Evolutionary conservation across 92 coral and sea anemone genomes (phyloP).

Genomic region (Nematostella vectensis): DNA sequence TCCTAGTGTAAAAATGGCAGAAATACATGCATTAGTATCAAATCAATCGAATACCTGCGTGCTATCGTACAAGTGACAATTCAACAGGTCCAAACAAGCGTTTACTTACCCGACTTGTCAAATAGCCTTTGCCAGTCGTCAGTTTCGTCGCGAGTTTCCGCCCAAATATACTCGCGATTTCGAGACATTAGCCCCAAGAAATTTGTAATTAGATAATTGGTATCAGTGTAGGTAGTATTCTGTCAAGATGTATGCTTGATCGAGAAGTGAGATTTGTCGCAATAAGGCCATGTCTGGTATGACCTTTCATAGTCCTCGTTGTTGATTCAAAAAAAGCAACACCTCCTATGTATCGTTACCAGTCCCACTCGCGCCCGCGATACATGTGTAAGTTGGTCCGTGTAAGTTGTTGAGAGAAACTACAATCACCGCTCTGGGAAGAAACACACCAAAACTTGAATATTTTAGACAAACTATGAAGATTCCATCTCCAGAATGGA

Average conservation of each 20-base stretch:
- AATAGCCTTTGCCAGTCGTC: constrained; percentile 69
- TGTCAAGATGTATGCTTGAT: too few species aligned
- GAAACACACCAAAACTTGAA: too few species aligned
- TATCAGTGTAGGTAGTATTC: too few species aligned
- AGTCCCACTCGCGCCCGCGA: too few species aligned
- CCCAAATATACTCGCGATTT: neutral
- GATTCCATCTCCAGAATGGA: constrained; percentile 69
- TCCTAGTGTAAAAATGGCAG: neutral
- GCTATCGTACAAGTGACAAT: neutral
- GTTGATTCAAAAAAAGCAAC: constrained; percentile 4
- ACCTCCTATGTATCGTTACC: constrained; percentile 3
- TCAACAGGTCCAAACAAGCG: neutral
- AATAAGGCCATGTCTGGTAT: constrained; percentile 4
- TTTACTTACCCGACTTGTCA: constrained; percentile 55
- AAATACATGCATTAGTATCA: too few species aligned
- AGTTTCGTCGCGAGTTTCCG: constrained; percentile 16
- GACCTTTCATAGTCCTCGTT: neutral
- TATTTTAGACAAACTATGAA: constrained; percentile 25
- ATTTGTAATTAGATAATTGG: too few species aligned
- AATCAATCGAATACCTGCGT: too few species aligned
- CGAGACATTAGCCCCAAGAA: constrained; percentile 5
- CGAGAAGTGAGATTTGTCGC: too few species aligned
- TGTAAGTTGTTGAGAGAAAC: too few species aligned
- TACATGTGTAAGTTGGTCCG: too few species aligned
- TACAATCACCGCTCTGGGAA: too few species aligned